A percentile compares a stretch with the other conserved stretches of the same genome.
These are phyloP conservation scores for Eristalis intricaria DNA, from an alignment of 2,888 invertebrate species.

Conservation along the genomic window DNA sequence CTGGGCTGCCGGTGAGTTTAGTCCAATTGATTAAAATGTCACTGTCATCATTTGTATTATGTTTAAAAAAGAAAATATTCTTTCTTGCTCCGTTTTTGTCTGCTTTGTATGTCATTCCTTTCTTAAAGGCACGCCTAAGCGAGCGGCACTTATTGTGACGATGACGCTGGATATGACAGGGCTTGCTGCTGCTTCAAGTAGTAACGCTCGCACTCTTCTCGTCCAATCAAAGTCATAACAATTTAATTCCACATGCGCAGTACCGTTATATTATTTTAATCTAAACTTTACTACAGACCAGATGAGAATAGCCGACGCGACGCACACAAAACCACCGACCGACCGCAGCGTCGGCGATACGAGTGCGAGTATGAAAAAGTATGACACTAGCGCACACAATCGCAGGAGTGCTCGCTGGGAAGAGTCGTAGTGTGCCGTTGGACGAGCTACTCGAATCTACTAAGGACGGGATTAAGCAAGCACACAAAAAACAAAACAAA, in stretches of 20 bases:
- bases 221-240: slow-evolving; percentile 65
- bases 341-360: background rate
- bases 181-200: slow-evolving; percentile 13
- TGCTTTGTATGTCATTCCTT: background rate
- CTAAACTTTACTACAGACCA: slow-evolving; percentile 21
- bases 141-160: slow-evolving; percentile 26
- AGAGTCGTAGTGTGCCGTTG: background rate
- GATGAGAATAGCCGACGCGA: slow-evolving; percentile 14
- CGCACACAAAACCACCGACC: background rate
- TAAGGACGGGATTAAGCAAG: background rate
- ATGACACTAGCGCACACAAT: slow-evolving; percentile 21
- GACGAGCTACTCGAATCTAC: background rate
- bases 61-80: background rate
- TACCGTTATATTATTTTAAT: slow-evolving; percentile 57
- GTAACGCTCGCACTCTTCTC: slow-evolving; percentile 20
- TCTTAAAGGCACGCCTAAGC: slow-evolving; percentile 10
- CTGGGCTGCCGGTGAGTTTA: slow-evolving; percentile 19
- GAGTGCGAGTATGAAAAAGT: slow-evolving; percentile 23
- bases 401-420: slow-evolving; percentile 17
- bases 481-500: background rate
- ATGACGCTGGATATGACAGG: background rate
- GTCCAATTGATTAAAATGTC: slow-evolving; percentile 44
- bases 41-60: slow-evolving; percentile 29
- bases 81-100: background rate
- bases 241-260: slow-evolving; percentile 71